These are phyloP conservation scores for Drosophila nannoptera DNA, from an alignment of 1,140 invertebrate species.

Conservation along the genomic window DNA sequence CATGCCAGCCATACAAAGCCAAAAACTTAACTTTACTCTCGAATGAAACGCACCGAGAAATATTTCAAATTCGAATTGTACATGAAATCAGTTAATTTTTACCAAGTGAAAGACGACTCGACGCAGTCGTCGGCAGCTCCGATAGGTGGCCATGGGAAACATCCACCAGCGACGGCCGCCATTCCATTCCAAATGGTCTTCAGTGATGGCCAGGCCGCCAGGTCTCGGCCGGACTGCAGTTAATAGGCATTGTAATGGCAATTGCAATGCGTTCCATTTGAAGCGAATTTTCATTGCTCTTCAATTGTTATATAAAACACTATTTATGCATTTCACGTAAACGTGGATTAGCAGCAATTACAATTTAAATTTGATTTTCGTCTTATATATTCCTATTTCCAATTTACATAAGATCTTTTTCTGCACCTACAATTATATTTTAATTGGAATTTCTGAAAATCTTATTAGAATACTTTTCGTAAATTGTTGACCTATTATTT, in stretches of 20 bases:
- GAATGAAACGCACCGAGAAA: conserved; percentile 56
- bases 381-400: no score
- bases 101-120: conserved; percentile 54
- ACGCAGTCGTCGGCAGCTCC: conserved; percentile 21
- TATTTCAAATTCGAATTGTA: conserved; percentile 65
- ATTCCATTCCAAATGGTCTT: conserved; percentile 36
- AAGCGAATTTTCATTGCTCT: no score
- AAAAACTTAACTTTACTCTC: conserved; percentile 26
- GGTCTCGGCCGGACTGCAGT: no score
- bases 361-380: no score
- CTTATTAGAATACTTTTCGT: neutral
- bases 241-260: no score
- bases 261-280: no score
- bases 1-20: conserved; percentile 50
- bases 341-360: no score
- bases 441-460: neutral
- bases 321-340: no score
- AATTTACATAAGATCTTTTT: no score
- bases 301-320: no score
- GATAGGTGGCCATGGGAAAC: conserved; percentile 46
- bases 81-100: conserved; percentile 58
- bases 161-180: conserved; percentile 25
- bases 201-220: conserved; percentile 1
- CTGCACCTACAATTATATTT: no score
- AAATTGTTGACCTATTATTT: neutral